Percentiles rank a stretch among this genome's conserved stretches.
phyloP scores from a whole-genome alignment of 2,888 invertebrate genomes.

The Lucinisca nassula region DNA sequence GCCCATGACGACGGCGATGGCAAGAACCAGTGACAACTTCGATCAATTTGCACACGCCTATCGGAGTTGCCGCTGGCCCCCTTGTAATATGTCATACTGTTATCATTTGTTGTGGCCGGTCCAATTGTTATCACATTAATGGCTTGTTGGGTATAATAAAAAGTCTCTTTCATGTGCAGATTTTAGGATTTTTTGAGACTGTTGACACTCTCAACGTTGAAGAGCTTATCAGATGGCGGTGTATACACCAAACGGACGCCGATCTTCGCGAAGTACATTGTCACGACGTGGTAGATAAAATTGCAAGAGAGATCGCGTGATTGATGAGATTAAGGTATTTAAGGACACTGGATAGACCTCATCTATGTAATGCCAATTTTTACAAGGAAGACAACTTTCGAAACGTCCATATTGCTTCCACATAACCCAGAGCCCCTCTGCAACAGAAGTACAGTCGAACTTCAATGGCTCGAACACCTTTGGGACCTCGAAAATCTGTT shows the following conservation, averaged over 20 bases:
- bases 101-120: not conserved
- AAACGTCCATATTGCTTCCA: too few species aligned
- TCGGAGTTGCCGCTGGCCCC: too few species aligned
- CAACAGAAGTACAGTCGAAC: too few species aligned
- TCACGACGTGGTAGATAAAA: not conserved
- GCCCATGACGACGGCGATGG: too few species aligned
- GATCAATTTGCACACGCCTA: too few species aligned
- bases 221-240: not conserved
- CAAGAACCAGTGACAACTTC: too few species aligned
- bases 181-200: not conserved
- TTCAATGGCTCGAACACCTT: too few species aligned
- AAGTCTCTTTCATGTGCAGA: slow-evolving; percentile 12
- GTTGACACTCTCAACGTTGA: slow-evolving; percentile 4
- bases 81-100: not conserved
- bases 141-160: not conserved
- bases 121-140: slow-evolving; percentile 13
- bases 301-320: slow-evolving; percentile 2
- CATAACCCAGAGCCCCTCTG: too few species aligned
- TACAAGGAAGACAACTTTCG: too few species aligned
- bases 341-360: too few species aligned
- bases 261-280: not conserved
- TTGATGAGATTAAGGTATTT: not conserved
- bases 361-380: too few species aligned
- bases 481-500: too few species aligned
- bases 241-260: slow-evolving; percentile 11